Evolutionary conservation across 1,140 invertebrate genomes (phyloP).

Genomic region (Sycophaga agraensis): DNA sequence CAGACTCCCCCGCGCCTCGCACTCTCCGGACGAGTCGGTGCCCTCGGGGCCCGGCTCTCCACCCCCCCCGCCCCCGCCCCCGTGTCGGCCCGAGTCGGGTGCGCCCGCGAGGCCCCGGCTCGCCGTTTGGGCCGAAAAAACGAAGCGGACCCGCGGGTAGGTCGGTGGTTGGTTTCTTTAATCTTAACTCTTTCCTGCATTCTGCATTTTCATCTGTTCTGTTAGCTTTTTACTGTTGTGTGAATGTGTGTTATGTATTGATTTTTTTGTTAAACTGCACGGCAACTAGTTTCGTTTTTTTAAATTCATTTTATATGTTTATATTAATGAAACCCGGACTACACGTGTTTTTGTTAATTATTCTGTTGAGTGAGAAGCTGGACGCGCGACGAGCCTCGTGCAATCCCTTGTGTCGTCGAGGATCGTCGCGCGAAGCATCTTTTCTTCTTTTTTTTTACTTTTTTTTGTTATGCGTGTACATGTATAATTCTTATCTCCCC

Average conservation of each 20-base stretch:
- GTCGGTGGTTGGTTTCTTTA: constrained; percentile 48
- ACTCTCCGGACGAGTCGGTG: too few relatives aligned
- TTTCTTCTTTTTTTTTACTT: too few relatives aligned
- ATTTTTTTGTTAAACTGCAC: constrained; percentile 51
- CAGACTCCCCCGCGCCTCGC: too few relatives aligned
- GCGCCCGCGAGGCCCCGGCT: background rate
- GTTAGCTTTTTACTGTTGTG: constrained; percentile 34
- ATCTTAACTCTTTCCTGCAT: constrained; percentile 38
- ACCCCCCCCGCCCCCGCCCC: background rate
- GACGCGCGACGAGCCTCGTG: constrained; percentile 33
- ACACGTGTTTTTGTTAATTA: constrained; percentile 30
- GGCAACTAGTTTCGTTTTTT: constrained; percentile 50
- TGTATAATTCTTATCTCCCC: constrained; percentile 36
- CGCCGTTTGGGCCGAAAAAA: constrained; percentile 43
- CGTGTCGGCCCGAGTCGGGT: background rate
- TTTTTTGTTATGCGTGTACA: constrained; percentile 42
- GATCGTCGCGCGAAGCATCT: constrained; percentile 33
- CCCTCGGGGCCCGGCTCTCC: too few relatives aligned
- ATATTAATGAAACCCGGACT: constrained; percentile 34
- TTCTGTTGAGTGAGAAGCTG: constrained; percentile 37
- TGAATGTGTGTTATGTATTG: constrained; percentile 32
- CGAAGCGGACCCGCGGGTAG: constrained; percentile 60
- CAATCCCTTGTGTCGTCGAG: background rate
- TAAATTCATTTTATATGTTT: constrained; percentile 40
- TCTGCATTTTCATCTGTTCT: constrained; percentile 35